phyloP scores from a whole-genome alignment of 2,797 vertebrate genomes.

The Myotis findleyi region DNA sequence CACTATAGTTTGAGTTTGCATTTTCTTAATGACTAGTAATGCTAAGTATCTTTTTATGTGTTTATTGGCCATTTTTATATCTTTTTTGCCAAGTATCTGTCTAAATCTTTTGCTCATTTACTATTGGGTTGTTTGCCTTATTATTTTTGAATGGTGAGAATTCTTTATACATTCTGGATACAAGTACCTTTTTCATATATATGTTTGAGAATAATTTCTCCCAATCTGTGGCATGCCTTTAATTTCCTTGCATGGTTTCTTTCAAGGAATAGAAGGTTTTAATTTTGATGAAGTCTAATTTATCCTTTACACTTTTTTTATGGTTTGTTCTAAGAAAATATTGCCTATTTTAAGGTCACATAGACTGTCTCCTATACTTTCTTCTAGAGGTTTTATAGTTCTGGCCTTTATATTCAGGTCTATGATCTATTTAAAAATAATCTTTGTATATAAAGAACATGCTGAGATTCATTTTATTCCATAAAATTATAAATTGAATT shows the following conservation, averaged over 20 bases:
- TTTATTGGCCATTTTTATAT: background rate
- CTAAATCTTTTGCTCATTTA: background rate
- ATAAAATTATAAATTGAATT: background rate
- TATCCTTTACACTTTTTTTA: background rate
- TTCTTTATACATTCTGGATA: background rate
- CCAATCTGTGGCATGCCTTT: background rate
- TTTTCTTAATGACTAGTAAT: background rate
- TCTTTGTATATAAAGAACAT: background rate
- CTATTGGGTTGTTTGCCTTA: background rate
- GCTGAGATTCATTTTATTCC: background rate
- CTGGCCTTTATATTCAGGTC: background rate
- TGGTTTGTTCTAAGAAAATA: background rate
- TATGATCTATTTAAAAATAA: conserved; percentile 31
- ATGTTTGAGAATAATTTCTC: background rate
- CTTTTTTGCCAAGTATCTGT: background rate
- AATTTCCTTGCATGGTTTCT: background rate
- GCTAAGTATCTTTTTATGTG: background rate
- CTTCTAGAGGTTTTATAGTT: background rate
- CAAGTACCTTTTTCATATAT: background rate
- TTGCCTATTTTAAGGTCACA: background rate
- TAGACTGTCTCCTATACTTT: background rate
- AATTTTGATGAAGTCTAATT: background rate
- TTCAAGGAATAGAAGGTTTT: background rate
- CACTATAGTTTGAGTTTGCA: background rate
- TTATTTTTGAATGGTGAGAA: background rate